A percentile compares a stretch with the other conserved stretches of the same genome.
These are phyloP conservation scores for Phasianus colchicus DNA, from an alignment of 2,113 vertebrate species.

Conservation along the genomic window DNA sequence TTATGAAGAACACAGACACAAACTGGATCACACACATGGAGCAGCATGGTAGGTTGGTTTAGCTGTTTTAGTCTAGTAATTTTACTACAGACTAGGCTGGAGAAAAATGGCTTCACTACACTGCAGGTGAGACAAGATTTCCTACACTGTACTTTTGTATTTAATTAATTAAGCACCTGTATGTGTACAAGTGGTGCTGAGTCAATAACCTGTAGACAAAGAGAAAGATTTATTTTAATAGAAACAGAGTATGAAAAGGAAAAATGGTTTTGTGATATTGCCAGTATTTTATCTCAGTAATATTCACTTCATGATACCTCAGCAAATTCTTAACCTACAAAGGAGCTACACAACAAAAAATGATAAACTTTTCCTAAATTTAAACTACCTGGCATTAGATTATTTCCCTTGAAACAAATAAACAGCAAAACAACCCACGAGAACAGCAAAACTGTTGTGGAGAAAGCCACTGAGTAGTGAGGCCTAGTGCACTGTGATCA, in stretches of 20 bases:
- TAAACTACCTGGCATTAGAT: neutral
- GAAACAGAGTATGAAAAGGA: neutral
- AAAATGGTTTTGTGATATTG: neutral
- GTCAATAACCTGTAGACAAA: neutral
- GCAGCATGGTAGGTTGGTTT: neutral
- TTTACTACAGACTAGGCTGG: neutral
- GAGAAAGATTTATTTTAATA: neutral
- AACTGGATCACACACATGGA: neutral
- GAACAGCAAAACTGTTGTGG: neutral
- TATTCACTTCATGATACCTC: neutral
- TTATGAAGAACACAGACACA: neutral
- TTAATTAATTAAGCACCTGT: neutral
- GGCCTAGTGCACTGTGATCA: neutral
- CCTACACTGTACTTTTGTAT: neutral
- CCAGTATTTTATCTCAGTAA: neutral
- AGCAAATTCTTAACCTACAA: neutral
- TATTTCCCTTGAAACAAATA: neutral
- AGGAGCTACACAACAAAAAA: neutral
- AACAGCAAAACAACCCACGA: neutral
- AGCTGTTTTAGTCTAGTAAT: neutral
- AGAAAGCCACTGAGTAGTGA: neutral
- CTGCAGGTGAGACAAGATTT: neutral
- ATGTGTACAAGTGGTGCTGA: neutral
- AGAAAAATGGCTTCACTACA: neutral
- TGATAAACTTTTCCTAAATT: neutral